phyloP scores from a whole-genome alignment of 2,888 invertebrate species.

The Athalia rosae region DNA sequence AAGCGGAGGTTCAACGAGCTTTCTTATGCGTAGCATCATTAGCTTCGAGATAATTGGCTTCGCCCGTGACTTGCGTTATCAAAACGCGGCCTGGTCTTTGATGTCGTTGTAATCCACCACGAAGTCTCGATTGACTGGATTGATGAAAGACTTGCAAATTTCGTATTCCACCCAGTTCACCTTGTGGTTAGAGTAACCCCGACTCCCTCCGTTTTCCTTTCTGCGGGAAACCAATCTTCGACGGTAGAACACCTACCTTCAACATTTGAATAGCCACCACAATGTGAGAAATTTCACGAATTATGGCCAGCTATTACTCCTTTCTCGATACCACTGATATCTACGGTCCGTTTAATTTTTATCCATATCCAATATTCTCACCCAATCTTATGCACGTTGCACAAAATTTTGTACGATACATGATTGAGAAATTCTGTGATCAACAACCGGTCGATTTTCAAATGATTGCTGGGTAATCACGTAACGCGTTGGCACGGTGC shows the following conservation, averaged over 20 bases:
- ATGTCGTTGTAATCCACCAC: conserved; percentile 48
- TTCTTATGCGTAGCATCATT: conserved; percentile 54
- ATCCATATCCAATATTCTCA: no score
- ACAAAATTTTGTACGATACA: no score
- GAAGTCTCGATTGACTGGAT: conserved; percentile 28
- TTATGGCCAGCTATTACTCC: no score
- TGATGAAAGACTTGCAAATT: conserved; percentile 44
- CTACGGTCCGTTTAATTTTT: no score
- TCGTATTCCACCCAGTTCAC: conserved; percentile 11
- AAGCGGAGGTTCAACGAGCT: conserved; percentile 27
- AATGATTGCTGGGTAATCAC: no score
- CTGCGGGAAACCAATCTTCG: neutral
- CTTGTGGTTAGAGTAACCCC: conserved; percentile 12
- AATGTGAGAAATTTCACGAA: no score
- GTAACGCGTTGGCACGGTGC: no score
- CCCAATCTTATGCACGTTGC: no score
- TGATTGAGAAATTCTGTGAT: no score
- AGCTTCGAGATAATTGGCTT: conserved; percentile 57
- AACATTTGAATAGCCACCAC: neutral
- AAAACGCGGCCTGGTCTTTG: conserved; percentile 50
- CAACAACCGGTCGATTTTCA: no score
- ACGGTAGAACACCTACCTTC: neutral
- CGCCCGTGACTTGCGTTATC: conserved; percentile 54
- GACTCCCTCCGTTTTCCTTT: neutral
- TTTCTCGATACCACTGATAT: no score